These are phyloP conservation scores for Psephotus haematonotus DNA, from an alignment of 2,113 vertebrate genomes.

Conservation along the genomic window DNA sequence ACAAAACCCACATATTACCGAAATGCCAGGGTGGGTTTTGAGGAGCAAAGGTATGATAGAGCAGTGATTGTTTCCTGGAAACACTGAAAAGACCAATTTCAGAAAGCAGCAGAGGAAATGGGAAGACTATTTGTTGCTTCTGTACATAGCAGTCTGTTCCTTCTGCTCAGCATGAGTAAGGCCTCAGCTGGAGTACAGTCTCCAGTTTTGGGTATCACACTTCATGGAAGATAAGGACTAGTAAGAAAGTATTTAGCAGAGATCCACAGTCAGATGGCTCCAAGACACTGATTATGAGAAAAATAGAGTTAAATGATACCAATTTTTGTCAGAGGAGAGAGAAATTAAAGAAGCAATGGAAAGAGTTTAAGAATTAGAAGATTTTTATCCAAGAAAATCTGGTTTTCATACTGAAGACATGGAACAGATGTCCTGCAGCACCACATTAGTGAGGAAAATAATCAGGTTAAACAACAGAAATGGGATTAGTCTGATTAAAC, in stretches of 20 bases:
- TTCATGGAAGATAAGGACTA: background rate
- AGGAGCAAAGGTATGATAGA: background rate
- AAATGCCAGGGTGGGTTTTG: background rate
- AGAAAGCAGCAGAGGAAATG: background rate
- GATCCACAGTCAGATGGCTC: background rate
- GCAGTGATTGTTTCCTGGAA: background rate
- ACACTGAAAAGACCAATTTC: background rate
- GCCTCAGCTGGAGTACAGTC: background rate
- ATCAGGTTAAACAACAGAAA: background rate
- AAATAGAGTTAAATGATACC: background rate
- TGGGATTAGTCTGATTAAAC: background rate
- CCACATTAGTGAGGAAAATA: background rate
- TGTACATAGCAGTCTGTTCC: background rate
- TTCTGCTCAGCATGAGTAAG: background rate
- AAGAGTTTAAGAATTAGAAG: background rate
- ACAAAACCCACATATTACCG: background rate
- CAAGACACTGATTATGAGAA: background rate
- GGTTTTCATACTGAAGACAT: background rate
- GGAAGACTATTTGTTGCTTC: background rate
- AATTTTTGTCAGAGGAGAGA: background rate
- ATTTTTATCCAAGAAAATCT: background rate
- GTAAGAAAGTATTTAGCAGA: background rate
- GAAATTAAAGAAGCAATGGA: background rate
- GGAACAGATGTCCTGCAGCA: background rate
- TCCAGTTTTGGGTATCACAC: background rate